phyloP scores from a whole-genome alignment of 2,797 vertebrate genomes.

The Tamandua tetradactyla region DNA sequence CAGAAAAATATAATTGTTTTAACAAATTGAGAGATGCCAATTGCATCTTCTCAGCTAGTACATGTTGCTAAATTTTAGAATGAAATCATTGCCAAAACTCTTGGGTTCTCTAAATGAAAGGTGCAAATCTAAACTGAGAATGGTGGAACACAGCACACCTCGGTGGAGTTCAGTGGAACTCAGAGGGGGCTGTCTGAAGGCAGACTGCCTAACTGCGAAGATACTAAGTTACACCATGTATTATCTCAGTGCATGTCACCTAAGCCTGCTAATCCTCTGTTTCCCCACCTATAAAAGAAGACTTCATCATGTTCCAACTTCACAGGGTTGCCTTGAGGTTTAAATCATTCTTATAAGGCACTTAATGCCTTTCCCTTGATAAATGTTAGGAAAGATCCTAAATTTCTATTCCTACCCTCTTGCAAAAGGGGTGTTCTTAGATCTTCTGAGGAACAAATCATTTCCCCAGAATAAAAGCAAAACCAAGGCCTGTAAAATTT shows the following conservation, averaged over 20 bases:
- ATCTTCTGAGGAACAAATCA: background rate
- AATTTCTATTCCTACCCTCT: background rate
- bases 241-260: background rate
- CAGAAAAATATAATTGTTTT: background rate
- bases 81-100: background rate
- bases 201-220: background rate
- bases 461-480: background rate
- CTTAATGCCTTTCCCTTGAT: background rate
- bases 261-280: background rate
- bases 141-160: rapidly evolving
- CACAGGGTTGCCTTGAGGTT: background rate
- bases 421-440: background rate
- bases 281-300: background rate
- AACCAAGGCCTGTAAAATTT: background rate
- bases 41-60: background rate
- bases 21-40: background rate
- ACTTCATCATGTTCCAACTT: background rate
- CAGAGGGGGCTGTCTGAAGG: background rate
- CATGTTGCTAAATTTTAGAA: background rate
- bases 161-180: background rate
- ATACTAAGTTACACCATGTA: background rate
- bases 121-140: background rate
- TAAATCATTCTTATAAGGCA: background rate
- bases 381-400: background rate
- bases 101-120: background rate